Evolutionary conservation across 2,113 vertebrate genomes (phyloP).

Genomic region (Pterophyllum scalare): DNA sequence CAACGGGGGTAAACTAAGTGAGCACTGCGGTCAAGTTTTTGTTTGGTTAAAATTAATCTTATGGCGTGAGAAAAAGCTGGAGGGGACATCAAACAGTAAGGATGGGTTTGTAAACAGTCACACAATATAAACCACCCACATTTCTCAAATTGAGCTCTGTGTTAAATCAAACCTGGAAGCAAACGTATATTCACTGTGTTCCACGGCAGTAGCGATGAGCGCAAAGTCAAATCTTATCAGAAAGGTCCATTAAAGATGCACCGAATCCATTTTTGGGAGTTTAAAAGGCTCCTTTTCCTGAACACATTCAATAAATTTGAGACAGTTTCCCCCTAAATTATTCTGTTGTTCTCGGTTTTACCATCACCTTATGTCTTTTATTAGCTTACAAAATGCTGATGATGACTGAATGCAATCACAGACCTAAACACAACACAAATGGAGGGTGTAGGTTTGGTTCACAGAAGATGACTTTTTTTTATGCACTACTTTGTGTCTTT

Average conservation of each 20-base stretch:
- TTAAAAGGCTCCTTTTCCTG: not conserved
- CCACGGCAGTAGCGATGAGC: not conserved
- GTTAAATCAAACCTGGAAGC: not conserved
- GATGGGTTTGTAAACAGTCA: not conserved
- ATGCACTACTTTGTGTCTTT: too few relatives aligned
- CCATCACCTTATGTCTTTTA: too few relatives aligned
- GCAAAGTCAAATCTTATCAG: too few relatives aligned
- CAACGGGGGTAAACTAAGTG: not conserved
- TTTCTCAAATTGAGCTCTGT: not conserved
- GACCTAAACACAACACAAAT: rapidly evolving
- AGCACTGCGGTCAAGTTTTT: not conserved
- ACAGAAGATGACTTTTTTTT: not conserved
- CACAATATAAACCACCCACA: not conserved
- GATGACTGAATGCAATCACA: not conserved
- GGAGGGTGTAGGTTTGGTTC: not conserved
- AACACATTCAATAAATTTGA: not conserved
- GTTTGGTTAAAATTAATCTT: not conserved
- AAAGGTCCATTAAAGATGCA: not conserved
- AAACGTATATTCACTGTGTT: not conserved
- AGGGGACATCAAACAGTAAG: not conserved
- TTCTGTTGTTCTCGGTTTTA: too few relatives aligned
- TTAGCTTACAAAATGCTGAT: too few relatives aligned
- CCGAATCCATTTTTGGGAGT: not conserved
- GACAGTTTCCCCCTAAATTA: not conserved
- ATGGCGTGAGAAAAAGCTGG: not conserved